phyloP scores from a whole-genome alignment of 2,113 vertebrate species.

The Macrotis lagotis region DNA sequence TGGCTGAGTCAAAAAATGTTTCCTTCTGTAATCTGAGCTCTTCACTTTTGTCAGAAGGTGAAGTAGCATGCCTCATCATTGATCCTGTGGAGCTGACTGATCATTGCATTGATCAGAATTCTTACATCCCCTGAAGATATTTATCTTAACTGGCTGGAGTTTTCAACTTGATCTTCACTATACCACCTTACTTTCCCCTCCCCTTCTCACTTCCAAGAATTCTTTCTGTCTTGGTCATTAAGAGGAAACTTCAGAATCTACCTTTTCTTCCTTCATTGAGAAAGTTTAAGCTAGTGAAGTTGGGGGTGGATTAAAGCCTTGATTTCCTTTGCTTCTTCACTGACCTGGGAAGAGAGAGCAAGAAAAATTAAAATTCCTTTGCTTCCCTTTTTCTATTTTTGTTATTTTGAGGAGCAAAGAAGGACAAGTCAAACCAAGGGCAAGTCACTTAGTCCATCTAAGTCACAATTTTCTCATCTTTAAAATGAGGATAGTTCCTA shows the following conservation, averaged over 20 bases:
- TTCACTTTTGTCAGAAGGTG: background rate
- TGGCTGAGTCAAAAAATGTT: background rate
- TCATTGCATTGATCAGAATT: background rate
- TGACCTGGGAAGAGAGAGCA: background rate
- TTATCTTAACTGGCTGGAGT: background rate
- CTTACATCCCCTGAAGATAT: background rate
- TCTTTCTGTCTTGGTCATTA: slow-evolving; percentile 40
- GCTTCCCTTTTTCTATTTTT: background rate
- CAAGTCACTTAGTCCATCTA: background rate
- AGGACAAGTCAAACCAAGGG: background rate
- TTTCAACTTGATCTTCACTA: slow-evolving; percentile 26
- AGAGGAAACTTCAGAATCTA: slow-evolving; percentile 33
- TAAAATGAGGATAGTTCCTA: background rate
- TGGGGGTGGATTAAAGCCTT: background rate
- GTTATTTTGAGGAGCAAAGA: background rate
- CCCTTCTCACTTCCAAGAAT: background rate
- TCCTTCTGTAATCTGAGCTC: background rate
- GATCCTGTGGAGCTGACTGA: background rate
- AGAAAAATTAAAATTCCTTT: background rate
- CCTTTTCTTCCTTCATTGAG: background rate
- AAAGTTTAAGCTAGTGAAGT: background rate
- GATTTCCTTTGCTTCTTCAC: background rate
- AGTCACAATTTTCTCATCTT: background rate
- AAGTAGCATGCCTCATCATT: background rate
- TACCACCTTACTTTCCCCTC: background rate